Evolutionary conservation across 2,797 vertebrate species (phyloP).

Genomic region (Potorous gilbertii): DNA sequence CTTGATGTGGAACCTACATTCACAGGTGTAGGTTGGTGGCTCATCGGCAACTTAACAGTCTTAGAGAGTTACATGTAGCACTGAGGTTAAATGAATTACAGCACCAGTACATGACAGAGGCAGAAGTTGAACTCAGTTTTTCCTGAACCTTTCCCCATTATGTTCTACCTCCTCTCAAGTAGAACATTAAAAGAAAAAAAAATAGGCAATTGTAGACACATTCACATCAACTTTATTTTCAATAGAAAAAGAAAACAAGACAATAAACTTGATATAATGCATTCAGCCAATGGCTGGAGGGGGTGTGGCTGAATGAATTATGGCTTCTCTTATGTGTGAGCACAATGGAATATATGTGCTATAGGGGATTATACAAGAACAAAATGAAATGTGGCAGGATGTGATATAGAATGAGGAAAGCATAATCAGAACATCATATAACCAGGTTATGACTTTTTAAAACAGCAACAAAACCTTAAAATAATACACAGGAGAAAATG

Average conservation of each 20-base stretch:
- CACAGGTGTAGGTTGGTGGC: neutral
- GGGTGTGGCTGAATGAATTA: neutral
- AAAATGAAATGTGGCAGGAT: neutral
- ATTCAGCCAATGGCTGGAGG: neutral
- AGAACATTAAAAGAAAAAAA: neutral
- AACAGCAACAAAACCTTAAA: neutral
- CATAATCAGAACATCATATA: neutral
- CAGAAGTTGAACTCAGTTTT: neutral
- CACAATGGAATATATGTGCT: neutral
- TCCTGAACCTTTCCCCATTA: neutral
- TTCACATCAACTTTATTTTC: neutral
- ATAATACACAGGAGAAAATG: neutral
- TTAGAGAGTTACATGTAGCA: no score
- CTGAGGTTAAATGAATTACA: no score
- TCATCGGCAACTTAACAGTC: neutral
- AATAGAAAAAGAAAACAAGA: neutral
- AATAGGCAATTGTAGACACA: neutral
- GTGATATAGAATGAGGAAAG: neutral
- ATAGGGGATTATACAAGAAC: neutral
- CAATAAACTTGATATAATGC: neutral
- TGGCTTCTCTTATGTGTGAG: neutral
- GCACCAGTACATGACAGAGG: neutral
- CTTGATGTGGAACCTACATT: neutral
- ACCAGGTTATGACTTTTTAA: neutral
- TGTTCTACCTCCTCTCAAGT: neutral